Base-by-base conservation (phyloP, 2,113 vertebrate species). In the Craseonycteris thonglongyai region DNA sequence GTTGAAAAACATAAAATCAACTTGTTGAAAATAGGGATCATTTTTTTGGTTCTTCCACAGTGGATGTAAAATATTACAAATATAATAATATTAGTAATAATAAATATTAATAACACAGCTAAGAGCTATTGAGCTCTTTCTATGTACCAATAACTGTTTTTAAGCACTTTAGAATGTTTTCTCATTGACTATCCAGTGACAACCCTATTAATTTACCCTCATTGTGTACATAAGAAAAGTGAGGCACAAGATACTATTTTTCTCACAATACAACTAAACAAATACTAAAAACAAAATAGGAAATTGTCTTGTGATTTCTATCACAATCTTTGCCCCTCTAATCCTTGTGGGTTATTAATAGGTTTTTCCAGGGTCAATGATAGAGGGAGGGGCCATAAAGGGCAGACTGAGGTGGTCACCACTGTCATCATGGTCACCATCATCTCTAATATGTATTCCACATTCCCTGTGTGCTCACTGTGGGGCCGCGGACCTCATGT, bases 241-340 rank as follows among this genome's bases (percentile, higher is more conserved):
- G n/a, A 94, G 13, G 26, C 24, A 82, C 33, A 65, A 92, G 66
- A 86, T 83, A 56, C 35, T 74, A n/a, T 66, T 63, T 91, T 94
- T 85, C 58, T 74, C 42, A 49, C 24, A 51, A 80, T 49, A 89
- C 16, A 94, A 66, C 40, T 69, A 87, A 75, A 82, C 71, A 30
- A 79, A 94, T 86, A 65, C 65, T 91, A 83, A 94, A 88, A 86
- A 54, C 16, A 35, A 72, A 72, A 80, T 78, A 45, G 51, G 78
- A 88, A 88, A 42, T 18, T 81, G 18, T 35, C 21, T 33, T n/a
- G n/a, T n/a, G n/a, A n/a, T 87, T 78, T 54, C 38, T 72, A 66
- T 59, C 42, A 80, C 24, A 61, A 56, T 66, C 12, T 92, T 94
- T 82, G 63, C 61, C 86, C n/a, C n/a, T n/a, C n/a, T 61, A 38